phyloP scores from a whole-genome alignment of 2,113 vertebrate species.

The Tupaia chinensis region DNA sequence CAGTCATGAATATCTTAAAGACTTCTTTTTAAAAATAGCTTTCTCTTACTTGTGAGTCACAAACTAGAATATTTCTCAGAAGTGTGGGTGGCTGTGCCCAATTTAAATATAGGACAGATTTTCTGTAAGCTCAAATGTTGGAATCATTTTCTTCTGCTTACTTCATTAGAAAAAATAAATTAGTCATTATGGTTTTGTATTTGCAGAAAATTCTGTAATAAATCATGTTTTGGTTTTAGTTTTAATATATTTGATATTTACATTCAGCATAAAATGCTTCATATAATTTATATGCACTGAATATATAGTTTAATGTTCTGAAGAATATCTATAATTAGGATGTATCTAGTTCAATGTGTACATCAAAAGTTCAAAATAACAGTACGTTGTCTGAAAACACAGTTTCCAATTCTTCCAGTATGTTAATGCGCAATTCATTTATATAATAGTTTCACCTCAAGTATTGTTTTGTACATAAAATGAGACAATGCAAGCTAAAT shows the following conservation, averaged over 20 bases:
- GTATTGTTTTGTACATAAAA: not conserved
- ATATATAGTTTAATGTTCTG: not conserved
- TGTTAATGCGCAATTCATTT: not conserved
- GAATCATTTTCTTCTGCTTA: not conserved
- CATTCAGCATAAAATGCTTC: not conserved
- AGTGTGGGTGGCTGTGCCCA: not conserved
- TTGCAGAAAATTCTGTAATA: not conserved
- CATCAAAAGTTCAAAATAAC: constrained; percentile 24
- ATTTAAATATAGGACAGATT: not conserved
- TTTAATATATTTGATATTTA: not conserved
- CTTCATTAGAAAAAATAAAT: not conserved
- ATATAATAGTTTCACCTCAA: not conserved
- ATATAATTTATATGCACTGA: not conserved
- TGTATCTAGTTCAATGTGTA: not conserved
- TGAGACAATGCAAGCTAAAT: not conserved
- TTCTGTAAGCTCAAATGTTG: not conserved
- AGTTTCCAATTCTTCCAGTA: not conserved
- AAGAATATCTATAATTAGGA: not conserved
- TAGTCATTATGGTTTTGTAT: not conserved
- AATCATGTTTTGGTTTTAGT: not conserved
- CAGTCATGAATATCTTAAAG: not conserved
- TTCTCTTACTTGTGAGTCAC: constrained; percentile 42
- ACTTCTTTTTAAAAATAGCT: not conserved
- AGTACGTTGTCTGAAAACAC: not conserved
- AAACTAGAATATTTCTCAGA: constrained; percentile 7